Percentiles rank a stretch among this genome's conserved stretches.
These are phyloP conservation scores for Hoplodrina ambigua DNA, from an alignment of 2,888 invertebrate genomes.

Conservation along the genomic window DNA sequence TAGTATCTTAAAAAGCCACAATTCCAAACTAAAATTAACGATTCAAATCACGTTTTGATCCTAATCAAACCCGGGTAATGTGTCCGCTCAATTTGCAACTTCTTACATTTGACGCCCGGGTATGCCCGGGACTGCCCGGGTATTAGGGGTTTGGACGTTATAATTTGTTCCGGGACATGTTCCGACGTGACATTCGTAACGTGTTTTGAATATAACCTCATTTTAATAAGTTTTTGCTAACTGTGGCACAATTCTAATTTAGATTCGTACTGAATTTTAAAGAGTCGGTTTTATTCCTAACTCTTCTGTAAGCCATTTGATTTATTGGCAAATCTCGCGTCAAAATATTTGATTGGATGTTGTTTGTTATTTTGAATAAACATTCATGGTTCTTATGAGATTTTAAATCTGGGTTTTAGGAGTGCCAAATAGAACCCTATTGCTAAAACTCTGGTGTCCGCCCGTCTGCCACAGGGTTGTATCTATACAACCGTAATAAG, in stretches of 20 bases:
- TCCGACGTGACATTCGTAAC: constrained; percentile 56
- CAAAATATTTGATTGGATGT: background rate
- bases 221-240: constrained; percentile 28
- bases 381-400: background rate
- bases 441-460: no score
- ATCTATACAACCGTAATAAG: background rate
- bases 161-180: constrained; percentile 64
- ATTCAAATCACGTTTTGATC: constrained; percentile 59
- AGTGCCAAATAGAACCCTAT: background rate
- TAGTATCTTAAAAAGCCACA: constrained; percentile 12
- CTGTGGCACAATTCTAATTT: constrained; percentile 25
- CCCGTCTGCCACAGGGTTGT: no score
- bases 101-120: constrained; percentile 63
- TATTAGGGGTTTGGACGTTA: constrained; percentile 39
- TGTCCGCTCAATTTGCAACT: constrained; percentile 69
- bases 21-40: constrained; percentile 31
- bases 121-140: constrained; percentile 24
- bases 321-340: constrained; percentile 21
- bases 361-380: background rate
- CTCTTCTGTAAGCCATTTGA: constrained; percentile 30
- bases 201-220: constrained; percentile 46
- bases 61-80: constrained; percentile 59
- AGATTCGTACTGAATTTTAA: constrained; percentile 46
- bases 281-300: constrained; percentile 16
- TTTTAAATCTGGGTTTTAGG: background rate